Percentiles rank a stretch among this genome's conserved stretches.
These are phyloP conservation scores for Myoxocephalus aenaeus DNA, from an alignment of 2,797 vertebrate genomes.

Conservation along the genomic window DNA sequence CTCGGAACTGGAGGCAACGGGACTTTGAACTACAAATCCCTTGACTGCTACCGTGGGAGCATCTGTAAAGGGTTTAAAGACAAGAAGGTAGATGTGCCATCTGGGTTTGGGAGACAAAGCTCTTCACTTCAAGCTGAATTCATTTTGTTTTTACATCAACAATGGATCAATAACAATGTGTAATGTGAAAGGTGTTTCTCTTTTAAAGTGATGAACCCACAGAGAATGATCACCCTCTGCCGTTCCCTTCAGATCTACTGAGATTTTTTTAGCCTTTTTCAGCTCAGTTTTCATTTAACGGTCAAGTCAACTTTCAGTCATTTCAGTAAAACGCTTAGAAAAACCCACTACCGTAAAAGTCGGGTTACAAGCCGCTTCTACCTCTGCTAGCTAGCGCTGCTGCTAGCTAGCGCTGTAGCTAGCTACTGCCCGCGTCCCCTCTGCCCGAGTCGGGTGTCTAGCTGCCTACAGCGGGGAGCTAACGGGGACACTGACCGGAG, in stretches of 20 bases:
- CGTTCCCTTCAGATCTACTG: too few relatives aligned
- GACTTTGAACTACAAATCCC: conserved; percentile 74
- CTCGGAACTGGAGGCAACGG: conserved; percentile 78
- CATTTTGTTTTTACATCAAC: not conserved
- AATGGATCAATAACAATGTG: not conserved
- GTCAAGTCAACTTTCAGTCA: not conserved
- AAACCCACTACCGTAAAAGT: too few relatives aligned
- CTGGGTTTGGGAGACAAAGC: not conserved
- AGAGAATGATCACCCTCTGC: not conserved
- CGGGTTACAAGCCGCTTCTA: too few relatives aligned
- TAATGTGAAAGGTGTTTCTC: not conserved
- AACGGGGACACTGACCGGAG: too few relatives aligned
- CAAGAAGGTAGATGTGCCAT: not conserved
- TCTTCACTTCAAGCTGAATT: not conserved
- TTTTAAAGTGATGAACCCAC: not conserved
- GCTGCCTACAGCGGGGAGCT: too few relatives aligned
- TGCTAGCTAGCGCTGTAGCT: too few relatives aligned
- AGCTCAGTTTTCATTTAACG: not conserved
- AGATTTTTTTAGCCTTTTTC: not conserved
- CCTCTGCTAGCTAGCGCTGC: too few relatives aligned
- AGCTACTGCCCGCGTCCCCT: too few relatives aligned
- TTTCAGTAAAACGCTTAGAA: too few relatives aligned
- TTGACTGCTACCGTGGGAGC: conserved; percentile 14
- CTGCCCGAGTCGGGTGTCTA: too few relatives aligned
- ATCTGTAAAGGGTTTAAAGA: conserved; percentile 57